Evolutionary conservation across 2,888 invertebrate genomes (phyloP).

Genomic region (Ariolimax columbianus): DNA sequence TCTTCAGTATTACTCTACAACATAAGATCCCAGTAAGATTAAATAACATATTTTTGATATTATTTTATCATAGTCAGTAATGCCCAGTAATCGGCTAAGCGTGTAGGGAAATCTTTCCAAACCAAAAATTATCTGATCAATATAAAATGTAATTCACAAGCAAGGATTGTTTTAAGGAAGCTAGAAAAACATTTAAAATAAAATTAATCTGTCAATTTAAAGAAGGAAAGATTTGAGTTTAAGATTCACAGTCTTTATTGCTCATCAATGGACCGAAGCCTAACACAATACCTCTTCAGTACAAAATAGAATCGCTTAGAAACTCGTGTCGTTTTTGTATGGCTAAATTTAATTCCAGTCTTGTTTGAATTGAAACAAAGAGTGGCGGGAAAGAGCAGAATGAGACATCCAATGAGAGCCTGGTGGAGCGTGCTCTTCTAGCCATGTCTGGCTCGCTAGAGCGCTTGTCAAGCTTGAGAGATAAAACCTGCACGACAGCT

Average conservation of each 20-base stretch:
- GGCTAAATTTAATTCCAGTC: slow-evolving; percentile 26
- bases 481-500: slow-evolving; percentile 18
- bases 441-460: neutral
- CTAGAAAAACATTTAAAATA: too few species aligned
- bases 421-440: neutral
- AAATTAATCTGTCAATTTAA: neutral
- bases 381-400: neutral
- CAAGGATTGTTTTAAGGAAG: too few species aligned
- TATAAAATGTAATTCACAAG: too few species aligned
- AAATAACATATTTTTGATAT: too few species aligned
- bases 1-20: too few species aligned
- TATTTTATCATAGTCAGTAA: too few species aligned
- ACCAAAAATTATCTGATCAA: too few species aligned
- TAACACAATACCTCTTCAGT: slow-evolving; percentile 28
- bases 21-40: too few species aligned
- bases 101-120: too few species aligned
- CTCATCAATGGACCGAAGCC: neutral
- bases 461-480: slow-evolving; percentile 2
- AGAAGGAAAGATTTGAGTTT: neutral
- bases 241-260: neutral
- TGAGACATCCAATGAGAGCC: neutral
- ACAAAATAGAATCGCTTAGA: slow-evolving; percentile 13
- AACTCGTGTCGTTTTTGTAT: slow-evolving; percentile 1
- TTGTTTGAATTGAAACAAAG: slow-evolving; percentile 21
- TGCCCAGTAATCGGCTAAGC: too few species aligned